Percentiles rank a stretch among this genome's conserved stretches.
These are phyloP conservation scores for Rhogogaster chlorosoma DNA, from an alignment of 2,888 invertebrate genomes.

Conservation along the genomic window DNA sequence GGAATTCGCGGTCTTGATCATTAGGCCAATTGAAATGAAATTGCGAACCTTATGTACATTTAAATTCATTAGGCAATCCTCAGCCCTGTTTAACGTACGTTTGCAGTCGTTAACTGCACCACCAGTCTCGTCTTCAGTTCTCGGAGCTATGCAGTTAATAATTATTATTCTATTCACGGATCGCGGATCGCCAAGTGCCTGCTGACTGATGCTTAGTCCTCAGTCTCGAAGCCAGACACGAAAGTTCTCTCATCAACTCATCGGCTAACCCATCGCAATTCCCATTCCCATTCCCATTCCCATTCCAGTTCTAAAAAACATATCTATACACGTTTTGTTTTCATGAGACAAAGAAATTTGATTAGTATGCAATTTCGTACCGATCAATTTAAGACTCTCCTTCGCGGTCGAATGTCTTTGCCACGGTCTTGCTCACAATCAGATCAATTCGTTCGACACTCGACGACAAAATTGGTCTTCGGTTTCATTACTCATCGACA, in stretches of 20 bases:
- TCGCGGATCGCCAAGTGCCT: conserved; percentile 2
- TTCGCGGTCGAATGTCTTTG: neutral
- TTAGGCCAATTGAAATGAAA: conserved; percentile 47
- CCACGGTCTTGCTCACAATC: neutral
- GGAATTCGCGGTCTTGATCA: conserved; percentile 3
- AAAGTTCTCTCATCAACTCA: conserved; percentile 6
- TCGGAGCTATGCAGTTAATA: conserved; percentile 43
- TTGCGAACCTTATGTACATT: conserved; percentile 35
- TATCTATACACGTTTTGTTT: neutral
- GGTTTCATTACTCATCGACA: no score
- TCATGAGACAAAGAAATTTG: neutral
- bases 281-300: neutral
- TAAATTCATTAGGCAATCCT: conserved; percentile 43
- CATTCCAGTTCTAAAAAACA: neutral
- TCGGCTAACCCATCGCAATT: neutral
- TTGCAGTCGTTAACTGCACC: conserved; percentile 47
- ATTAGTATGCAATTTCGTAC: neutral
- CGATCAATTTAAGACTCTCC: neutral
- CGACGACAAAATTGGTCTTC: neutral
- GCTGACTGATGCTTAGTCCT: conserved; percentile 6
- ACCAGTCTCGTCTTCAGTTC: conserved; percentile 39
- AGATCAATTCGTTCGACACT: neutral
- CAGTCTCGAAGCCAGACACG: conserved; percentile 33
- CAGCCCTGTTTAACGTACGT: conserved; percentile 41
- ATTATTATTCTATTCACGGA: conserved; percentile 49